Conservation (phyloP, 2,888 invertebrate genomes). For the Phania funesta region DNA sequence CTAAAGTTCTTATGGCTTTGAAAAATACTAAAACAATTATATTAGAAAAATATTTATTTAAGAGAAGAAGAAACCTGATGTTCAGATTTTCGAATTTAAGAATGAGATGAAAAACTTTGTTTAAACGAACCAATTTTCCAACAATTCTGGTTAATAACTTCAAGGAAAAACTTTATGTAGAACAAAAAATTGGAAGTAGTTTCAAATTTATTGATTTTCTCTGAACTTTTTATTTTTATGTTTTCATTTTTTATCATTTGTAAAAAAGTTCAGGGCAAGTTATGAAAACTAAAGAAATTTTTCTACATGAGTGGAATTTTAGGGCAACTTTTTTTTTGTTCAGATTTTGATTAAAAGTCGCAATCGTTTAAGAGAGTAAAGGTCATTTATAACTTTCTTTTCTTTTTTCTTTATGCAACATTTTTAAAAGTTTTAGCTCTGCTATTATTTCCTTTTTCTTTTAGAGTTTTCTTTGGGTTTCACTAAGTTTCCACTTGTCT, state of each 20-base stretch:
- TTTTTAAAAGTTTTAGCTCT: background rate
- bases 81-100: background rate
- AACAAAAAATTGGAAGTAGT: slow-evolving; percentile 11
- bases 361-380: background rate
- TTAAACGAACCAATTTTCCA: slow-evolving; percentile 36
- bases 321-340: background rate
- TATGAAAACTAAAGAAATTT: background rate
- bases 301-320: slow-evolving; percentile 20
- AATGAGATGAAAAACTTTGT: background rate
- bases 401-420: background rate
- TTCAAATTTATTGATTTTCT: slow-evolving; percentile 51
- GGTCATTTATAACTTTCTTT: background rate
- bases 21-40: slow-evolving; percentile 29
- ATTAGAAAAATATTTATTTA: background rate
- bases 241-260: background rate
- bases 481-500: background rate
- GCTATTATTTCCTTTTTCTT: too few species aligned
- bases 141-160: slow-evolving; percentile 56
- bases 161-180: slow-evolving; percentile 27
- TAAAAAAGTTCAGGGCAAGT: background rate
- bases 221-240: background rate
- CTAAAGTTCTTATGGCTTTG: background rate
- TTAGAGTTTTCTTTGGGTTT: background rate
- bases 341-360: background rate
- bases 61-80: background rate